phyloP scores from a whole-genome alignment of 2,888 invertebrate genomes.

The Dromius quadrimaculatus region DNA sequence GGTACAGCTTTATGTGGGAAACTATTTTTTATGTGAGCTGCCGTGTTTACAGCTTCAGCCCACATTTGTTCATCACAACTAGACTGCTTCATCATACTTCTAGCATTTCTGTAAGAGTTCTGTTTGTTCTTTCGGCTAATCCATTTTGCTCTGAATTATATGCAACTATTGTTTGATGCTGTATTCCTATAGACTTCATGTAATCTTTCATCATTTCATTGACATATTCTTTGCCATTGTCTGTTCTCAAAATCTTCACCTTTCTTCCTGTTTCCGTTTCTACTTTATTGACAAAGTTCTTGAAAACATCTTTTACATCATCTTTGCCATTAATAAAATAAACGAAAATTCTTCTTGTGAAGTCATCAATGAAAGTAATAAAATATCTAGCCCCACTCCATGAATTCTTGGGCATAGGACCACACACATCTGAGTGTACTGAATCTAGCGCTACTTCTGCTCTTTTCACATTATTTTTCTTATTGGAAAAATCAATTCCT shows the following conservation, averaged over 20 bases:
- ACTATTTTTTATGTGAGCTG: conserved; percentile 24
- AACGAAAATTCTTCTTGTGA: conserved; percentile 49
- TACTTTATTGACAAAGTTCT: conserved; percentile 52
- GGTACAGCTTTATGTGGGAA: not conserved
- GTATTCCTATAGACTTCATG: conserved; percentile 16
- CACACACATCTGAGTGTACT: conserved; percentile 52
- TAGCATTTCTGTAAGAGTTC: conserved; percentile 57
- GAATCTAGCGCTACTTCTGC: conserved; percentile 42
- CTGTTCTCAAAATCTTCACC: conserved; percentile 55
- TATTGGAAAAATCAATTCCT: no score
- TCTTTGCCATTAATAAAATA: conserved; percentile 54
- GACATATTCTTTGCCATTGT: conserved; percentile 55
- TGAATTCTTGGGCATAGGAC: conserved; percentile 52
- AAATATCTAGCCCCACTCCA: conserved; percentile 52
- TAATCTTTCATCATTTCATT: conserved; percentile 41
- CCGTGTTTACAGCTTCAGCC: conserved; percentile 56
- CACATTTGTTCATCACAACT: conserved; percentile 55
- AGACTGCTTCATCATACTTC: conserved; percentile 54
- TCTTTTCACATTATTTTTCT: no score
- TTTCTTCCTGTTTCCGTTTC: conserved; percentile 55
- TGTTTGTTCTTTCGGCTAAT: conserved; percentile 51
- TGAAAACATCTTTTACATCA: conserved; percentile 54
- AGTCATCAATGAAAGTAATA: conserved; percentile 53
- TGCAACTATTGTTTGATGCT: conserved; percentile 49
- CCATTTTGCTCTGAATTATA: conserved; percentile 57